Base-by-base conservation (phyloP, 2,797 vertebrate genomes). In the Catamblyrhynchus diadema region DNA sequence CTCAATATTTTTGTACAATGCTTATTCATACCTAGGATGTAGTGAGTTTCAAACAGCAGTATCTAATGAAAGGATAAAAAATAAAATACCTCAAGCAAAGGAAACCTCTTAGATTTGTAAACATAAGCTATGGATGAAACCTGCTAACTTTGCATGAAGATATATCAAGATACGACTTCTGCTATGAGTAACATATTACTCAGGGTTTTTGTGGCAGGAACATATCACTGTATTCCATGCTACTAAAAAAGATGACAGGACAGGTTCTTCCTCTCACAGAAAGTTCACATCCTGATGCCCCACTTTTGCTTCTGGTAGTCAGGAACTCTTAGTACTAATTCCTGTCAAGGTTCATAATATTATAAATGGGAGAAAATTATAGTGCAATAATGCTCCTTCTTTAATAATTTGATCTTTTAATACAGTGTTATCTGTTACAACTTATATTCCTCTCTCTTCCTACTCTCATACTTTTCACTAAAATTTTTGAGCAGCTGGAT, bases 301-400 rank as follows among this genome's bases (percentile, higher is more conserved):
- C 1, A 3, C 45, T 65, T 59, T 59, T 53, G 28, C 22, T 88
- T 75, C 48, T 24, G 16, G 9, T n/a, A 18, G 27, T 80, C 59
- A 86, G n/a, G 20, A 95, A 59, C 39, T 69, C 66, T 32, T 15
- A 66, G 25, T 24, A 88, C n/a, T 47, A 72, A 50, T 39, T 78
- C n/a, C 30, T 78, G 22, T 19, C 25, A 67, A 37, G 37, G 23
- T 50, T 28, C 7, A 4, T n/a, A 86, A n/a, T 42, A 75, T 6
- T 48, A 45, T 6, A 84, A 81, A 80, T 19, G 18, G 83, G 23
- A 90, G 22, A 90, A 94, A 95, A 92, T 59, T 48, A 39, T 3
- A 93, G 17, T 23, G 32, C 21, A 59, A 61, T 41, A 62, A 44
- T 35, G 33, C 56, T 64, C 30, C 20, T 70, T 90, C 75, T 86